Conservation (phyloP, 2,797 vertebrate genomes). For the Epinephelus awoara region DNA sequence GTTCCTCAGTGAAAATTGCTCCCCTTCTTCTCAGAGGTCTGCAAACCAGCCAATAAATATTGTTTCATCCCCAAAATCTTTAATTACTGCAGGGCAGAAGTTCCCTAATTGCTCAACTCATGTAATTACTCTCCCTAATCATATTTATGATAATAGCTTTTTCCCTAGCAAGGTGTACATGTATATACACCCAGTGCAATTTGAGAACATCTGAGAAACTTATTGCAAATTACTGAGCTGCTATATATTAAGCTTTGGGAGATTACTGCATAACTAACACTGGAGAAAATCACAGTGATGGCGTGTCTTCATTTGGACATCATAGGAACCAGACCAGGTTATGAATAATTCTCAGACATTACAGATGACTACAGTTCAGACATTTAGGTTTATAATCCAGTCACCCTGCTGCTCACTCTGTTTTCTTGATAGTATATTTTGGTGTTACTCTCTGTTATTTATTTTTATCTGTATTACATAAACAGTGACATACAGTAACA, state of each 20-base stretch:
- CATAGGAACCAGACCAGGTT: background rate
- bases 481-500: background rate
- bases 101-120: constrained; percentile 50
- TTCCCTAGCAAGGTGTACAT: constrained; percentile 11
- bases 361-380: background rate
- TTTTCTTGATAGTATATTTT: background rate
- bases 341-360: background rate
- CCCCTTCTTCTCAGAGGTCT: constrained; percentile 7
- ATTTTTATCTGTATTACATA: background rate
- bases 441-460: background rate
- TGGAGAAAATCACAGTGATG: background rate
- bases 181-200: constrained; percentile 9
- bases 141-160: constrained; percentile 55
- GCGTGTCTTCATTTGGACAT: background rate
- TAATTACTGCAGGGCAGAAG: constrained; percentile 55
- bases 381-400: background rate
- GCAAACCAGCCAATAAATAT: constrained; percentile 34
- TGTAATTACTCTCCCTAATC: constrained; percentile 59
- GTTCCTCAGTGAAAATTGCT: background rate
- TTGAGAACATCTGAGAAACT: constrained; percentile 5
- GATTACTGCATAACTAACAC: background rate
- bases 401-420: background rate
- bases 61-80: constrained; percentile 50
- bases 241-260: constrained; percentile 9
- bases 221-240: constrained; percentile 24